Conservation (phyloP, 2,113 vertebrate species). For the Poeciliopsis retropinna region DNA sequence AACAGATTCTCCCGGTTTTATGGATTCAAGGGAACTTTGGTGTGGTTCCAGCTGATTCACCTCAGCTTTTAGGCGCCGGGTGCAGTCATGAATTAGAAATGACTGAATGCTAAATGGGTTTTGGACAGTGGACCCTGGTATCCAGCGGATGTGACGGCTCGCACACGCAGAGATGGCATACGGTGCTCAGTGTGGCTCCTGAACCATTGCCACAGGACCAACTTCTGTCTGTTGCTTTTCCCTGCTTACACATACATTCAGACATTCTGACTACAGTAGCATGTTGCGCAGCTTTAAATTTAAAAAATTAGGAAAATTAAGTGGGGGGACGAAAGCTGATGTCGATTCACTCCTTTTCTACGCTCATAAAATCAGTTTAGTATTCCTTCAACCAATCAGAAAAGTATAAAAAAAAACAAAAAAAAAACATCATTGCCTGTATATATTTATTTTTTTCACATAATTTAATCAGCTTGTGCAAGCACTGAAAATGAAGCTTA, state of each 20-base stretch:
- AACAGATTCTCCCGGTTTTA: conserved; percentile 15
- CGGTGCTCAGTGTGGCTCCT: conserved; percentile 60
- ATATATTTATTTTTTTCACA: background rate
- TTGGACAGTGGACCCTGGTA: conserved; percentile 53
- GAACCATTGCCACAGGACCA: conserved; percentile 43
- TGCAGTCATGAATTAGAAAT: conserved; percentile 64
- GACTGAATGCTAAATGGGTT: conserved; percentile 58
- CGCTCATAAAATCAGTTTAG: background rate
- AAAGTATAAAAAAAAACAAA: background rate
- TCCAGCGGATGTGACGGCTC: conserved; percentile 66
- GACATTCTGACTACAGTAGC: background rate
- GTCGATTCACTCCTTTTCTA: background rate
- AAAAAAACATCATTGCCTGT: background rate
- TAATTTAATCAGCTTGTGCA: background rate
- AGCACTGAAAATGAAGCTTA: background rate
- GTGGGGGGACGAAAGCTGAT: too few species aligned
- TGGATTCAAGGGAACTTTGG: conserved; percentile 24
- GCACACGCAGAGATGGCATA: conserved; percentile 58
- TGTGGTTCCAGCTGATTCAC: conserved; percentile 49
- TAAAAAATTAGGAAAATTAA: too few species aligned
- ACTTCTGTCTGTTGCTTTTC: conserved; percentile 19
- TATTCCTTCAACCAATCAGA: background rate
- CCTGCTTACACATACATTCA: conserved; percentile 8
- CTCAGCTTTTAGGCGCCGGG: conserved; percentile 31
- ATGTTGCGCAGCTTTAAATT: background rate